Percentiles rank a stretch among this genome's conserved stretches.
Evolutionary conservation across 2,113 vertebrate genomes (phyloP).

Genomic region (Xenus cinereus): DNA sequence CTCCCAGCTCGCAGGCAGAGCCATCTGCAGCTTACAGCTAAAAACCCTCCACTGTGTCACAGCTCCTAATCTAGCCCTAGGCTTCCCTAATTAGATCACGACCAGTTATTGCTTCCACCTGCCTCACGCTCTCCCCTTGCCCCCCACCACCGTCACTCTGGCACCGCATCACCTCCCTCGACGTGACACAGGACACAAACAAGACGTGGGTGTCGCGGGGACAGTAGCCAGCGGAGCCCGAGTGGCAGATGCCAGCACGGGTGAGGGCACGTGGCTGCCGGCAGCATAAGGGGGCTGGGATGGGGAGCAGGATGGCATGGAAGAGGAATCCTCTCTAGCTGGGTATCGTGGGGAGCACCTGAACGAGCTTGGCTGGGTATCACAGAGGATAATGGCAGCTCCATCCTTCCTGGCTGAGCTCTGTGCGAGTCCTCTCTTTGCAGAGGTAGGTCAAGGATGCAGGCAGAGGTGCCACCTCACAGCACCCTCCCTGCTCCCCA

Average conservation of each 20-base stretch:
- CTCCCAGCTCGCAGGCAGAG: not conserved
- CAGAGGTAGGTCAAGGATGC: not conserved
- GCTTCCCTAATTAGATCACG: conserved; percentile 57
- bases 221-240: not conserved
- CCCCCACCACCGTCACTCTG: not conserved
- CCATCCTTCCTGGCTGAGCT: not conserved
- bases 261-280: rapidly evolving
- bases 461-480: not conserved
- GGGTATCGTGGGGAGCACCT: not conserved
- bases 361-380: rapidly evolving
- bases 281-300: not conserved
- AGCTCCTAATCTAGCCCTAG: conserved; percentile 12
- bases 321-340: not conserved
- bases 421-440: not conserved
- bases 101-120: conserved; percentile 57
- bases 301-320: rapidly evolving
- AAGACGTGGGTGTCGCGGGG: not conserved
- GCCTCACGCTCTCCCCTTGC: not conserved
- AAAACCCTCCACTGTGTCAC: not conserved
- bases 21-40: not conserved
- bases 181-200: not conserved
- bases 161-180: not conserved
- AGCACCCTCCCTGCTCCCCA: not conserved
- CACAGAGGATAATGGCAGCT: not conserved
- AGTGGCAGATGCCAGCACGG: not conserved